These are phyloP conservation scores for Andrena hattorfiana DNA, from an alignment of 2,888 invertebrate species.

Conservation along the genomic window DNA sequence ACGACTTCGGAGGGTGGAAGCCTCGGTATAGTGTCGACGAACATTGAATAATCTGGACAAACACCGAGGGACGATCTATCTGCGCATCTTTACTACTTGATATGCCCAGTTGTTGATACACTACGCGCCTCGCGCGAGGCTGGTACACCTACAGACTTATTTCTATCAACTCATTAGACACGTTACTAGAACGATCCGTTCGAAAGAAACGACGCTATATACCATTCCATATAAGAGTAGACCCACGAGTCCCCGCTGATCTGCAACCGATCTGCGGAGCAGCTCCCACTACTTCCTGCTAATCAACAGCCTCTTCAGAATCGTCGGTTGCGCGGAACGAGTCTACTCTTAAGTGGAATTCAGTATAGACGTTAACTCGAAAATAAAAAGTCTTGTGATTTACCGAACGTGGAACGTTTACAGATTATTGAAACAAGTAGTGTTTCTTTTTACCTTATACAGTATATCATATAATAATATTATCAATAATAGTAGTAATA, in stretches of 20 bases:
- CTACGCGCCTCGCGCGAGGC: slow-evolving; percentile 38
- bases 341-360: no score
- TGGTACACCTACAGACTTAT: slow-evolving; percentile 39
- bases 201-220: slow-evolving; percentile 28
- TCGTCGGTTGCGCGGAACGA: no score
- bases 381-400: slow-evolving; percentile 59
- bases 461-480: slow-evolving; percentile 49
- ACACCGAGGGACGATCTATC: slow-evolving; percentile 34
- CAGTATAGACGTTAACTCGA: slow-evolving; percentile 15
- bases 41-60: slow-evolving; percentile 17
- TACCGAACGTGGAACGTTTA: slow-evolving; percentile 72
- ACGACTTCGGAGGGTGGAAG: slow-evolving; percentile 33
- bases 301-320: no score
- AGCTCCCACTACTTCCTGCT: no score
- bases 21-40: slow-evolving; percentile 14
- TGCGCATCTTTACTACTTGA: slow-evolving; percentile 46
- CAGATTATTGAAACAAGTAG: slow-evolving; percentile 67
- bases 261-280: no score
- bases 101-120: slow-evolving; percentile 58
- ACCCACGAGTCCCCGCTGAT: no score
- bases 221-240: no score
- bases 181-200: slow-evolving; percentile 17
- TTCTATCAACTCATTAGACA: slow-evolving; percentile 41
- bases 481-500: slow-evolving; percentile 53
- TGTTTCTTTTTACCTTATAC: slow-evolving; percentile 35